A percentile compares a stretch with the other conserved stretches of the same genome.
phyloP scores from a whole-genome alignment of 2,113 vertebrate species.

The Leiothrix lutea region DNA sequence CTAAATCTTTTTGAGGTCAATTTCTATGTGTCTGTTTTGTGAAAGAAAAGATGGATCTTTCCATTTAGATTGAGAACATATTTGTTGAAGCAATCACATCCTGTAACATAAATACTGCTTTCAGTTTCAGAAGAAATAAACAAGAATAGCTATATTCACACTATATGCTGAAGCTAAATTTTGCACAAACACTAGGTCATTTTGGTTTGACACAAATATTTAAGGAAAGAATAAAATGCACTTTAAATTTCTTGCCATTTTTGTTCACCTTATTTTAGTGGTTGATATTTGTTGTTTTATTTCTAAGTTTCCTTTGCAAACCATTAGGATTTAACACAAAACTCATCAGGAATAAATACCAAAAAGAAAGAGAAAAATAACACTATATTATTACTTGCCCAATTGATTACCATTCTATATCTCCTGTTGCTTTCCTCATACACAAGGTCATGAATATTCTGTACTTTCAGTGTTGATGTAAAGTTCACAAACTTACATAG shows the following conservation, averaged over 20 bases:
- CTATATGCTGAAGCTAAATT: neutral
- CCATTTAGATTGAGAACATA: neutral
- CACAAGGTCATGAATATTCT: neutral
- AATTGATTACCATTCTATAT: neutral
- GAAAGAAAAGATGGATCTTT: neutral
- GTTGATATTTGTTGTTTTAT: neutral
- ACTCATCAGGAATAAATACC: neutral
- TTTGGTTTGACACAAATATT: neutral
- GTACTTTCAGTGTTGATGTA: fast-evolving
- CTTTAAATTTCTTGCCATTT: neutral
- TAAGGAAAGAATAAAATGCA: neutral
- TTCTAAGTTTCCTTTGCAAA: neutral
- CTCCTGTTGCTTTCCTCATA: neutral
- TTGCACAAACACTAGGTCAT: neutral
- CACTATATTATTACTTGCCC: neutral
- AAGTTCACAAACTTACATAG: too few relatives aligned
- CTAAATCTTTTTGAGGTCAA: neutral
- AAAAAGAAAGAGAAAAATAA: neutral
- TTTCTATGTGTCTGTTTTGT: neutral
- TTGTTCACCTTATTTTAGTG: neutral
- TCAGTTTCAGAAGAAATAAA: neutral
- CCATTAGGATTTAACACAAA: neutral
- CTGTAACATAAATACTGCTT: neutral
- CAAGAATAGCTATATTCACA: neutral
- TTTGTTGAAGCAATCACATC: neutral